A percentile compares a stretch with the other conserved stretches of the same genome.
Evolutionary conservation across 2,888 invertebrate genomes (phyloP).

Genomic region (Heteromurus nitidus): DNA sequence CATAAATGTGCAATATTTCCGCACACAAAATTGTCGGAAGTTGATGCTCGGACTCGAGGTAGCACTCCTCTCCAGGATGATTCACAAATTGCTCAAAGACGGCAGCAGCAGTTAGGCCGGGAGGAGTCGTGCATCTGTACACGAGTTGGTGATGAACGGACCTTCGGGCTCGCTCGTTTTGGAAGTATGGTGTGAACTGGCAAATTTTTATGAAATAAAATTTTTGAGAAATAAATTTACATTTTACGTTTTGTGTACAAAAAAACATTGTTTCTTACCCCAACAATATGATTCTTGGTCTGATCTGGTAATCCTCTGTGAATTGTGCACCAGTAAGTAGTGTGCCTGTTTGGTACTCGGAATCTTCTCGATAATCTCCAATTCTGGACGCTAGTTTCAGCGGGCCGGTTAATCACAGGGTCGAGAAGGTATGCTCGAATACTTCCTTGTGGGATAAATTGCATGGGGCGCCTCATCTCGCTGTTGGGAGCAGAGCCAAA

Average conservation of each 20-base stretch:
- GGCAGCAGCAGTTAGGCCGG: background rate
- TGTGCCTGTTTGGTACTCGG: slow-evolving; percentile 4
- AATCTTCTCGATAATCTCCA: slow-evolving; percentile 16
- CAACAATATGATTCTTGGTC: slow-evolving; percentile 10
- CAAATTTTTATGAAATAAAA: background rate
- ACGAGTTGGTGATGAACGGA: slow-evolving; percentile 4
- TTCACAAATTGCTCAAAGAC: background rate
- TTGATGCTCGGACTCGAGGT: background rate
- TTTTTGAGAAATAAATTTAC: background rate
- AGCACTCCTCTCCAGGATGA: slow-evolving; percentile 12
- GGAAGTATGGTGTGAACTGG: background rate
- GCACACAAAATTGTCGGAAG: slow-evolving; percentile 1
- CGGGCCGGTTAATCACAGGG: background rate
- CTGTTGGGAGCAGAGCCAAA: background rate
- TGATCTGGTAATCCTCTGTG: background rate
- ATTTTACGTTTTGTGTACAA: background rate
- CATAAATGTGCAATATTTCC: background rate
- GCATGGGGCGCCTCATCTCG: too few species aligned
- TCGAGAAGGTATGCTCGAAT: background rate
- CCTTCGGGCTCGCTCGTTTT: background rate
- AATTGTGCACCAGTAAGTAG: slow-evolving; percentile 11
- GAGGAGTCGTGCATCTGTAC: slow-evolving; percentile 1
- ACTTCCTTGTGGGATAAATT: background rate
- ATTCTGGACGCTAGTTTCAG: background rate
- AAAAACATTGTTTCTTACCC: background rate